Base-by-base conservation (phyloP, 2,797 vertebrate genomes). In the Acanthurus tractus region DNA sequence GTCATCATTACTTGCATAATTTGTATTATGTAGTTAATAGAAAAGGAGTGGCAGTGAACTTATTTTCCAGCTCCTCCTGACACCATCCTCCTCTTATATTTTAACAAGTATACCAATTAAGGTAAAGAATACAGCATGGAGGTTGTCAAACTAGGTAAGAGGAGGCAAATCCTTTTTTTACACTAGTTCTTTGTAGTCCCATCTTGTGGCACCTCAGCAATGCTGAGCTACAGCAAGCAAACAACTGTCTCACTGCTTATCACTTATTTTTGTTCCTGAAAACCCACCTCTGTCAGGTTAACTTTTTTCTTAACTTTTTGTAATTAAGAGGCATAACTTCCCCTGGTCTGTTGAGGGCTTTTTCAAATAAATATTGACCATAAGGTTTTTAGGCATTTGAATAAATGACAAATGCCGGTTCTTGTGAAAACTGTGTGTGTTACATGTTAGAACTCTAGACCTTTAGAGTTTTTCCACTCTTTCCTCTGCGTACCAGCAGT, bases 401-500 rank as follows among this genome's bases (percentile, higher is more conserved):
- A 55, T 49, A 29, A 20, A 54, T 0, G 3, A 38, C 12, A 29
- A 49, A 29, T 22, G 14, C 6, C 45, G 38, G 36, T 64, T 69
- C 22, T 46, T 49, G n/a, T 10, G 10, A 36, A 3, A 7, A 34
- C 13, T 29, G 44, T 49, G 0, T 63, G 3, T n/a, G 20, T 12
- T 61, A 4, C 48, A 34, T 8, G 45, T 36, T 53, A 23, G 56
- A 54, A 63, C 14, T 56, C 38, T 3, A 54, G 38, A 20, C 54
- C 57, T 15, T 67, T 6, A 38, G 10, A 38, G 40, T 20, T 34
- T 8, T 66, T 74, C 54, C 25, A 66, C 71, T 66, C 52, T 64
- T 14, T 44, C 49, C 79, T 79, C 54, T 61, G 53, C 57, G 63
- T 55, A 36, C 44, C 15, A 15, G 8, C 20, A 20, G 25, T 63